Percentiles rank a stretch among this genome's conserved stretches.
Evolutionary conservation across 2,797 vertebrate species (phyloP).

Genomic region (Aphelocoma californica): DNA sequence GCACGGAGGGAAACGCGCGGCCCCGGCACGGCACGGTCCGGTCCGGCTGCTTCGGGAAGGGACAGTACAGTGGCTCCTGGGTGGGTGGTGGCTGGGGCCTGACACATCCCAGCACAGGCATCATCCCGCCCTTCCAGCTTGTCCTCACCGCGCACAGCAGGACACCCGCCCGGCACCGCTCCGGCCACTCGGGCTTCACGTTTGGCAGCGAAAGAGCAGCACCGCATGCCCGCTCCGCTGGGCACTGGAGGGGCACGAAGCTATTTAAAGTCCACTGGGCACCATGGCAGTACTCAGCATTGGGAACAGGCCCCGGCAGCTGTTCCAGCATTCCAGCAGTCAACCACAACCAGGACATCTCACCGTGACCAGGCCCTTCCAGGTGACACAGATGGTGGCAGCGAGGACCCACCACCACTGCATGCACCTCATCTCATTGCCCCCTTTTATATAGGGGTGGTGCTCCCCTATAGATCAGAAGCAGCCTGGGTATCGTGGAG

Average conservation of each 20-base stretch:
- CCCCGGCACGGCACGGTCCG: accelerated
- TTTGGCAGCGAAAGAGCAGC: background rate
- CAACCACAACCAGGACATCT: background rate
- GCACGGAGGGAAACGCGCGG: accelerated
- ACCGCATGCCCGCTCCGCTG: accelerated
- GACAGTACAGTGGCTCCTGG: background rate
- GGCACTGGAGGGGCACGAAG: accelerated
- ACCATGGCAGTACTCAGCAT: accelerated
- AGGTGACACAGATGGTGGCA: background rate
- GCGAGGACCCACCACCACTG: background rate
- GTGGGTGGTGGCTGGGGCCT: background rate
- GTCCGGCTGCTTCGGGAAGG: background rate
- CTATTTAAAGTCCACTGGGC: accelerated
- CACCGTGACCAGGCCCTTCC: accelerated
- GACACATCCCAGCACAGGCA: background rate
- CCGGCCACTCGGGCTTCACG: accelerated
- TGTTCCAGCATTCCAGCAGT: background rate
- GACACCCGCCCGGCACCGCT: background rate
- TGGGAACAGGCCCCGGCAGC: accelerated
- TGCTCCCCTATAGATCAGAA: background rate
- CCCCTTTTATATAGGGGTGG: accelerated
- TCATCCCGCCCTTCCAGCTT: background rate
- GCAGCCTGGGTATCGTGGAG: accelerated
- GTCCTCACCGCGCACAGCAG: accelerated
- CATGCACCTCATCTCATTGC: accelerated